Evolutionary conservation across 2,888 invertebrate genomes (phyloP), one percentile per base, ranked within the genome.

Genomic region (Stenodema calcarata): DNA sequence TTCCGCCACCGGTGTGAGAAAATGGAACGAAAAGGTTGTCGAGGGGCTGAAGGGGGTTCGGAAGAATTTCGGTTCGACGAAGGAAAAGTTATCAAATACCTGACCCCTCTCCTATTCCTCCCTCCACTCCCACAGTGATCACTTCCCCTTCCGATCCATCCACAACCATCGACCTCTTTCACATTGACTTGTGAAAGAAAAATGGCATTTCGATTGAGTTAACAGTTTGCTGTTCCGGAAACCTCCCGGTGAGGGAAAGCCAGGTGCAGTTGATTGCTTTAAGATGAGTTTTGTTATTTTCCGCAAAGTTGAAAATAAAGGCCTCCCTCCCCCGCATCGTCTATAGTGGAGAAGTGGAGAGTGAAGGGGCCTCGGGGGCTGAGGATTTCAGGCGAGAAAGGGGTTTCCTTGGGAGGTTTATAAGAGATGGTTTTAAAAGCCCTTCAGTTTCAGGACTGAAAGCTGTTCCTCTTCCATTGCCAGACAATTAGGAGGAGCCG

Each of bases 211-310:
- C 75, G 76, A 86, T 86, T 79, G 86, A 86, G 86, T 86, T 86
- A 86, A 70, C 84, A 84, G 84, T 84, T 84, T 75, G 84, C 28
- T 83, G 62, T 23, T 62, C 23, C 62, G 62, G 23, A 62, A 62
- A 62, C 62, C 62, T 11, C 7, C n/a, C n/a, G 16, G 1, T 12
- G 18, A 3, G n/a, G 50, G 18, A 2, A 27, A 84, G 54, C 35
- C 86, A 86, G 86, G 86, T 86, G 86, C 86, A 86, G 86, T 86
- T 86, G 86, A 86, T 86, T 86, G 86, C 86, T 86, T 86, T 80
- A 86, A 86, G 86, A 86, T 86, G 86, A 86, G 86, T 86, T 86
- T 86, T 78, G 75, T 79, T n/a, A n/a, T n/a, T 35, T 50, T 70
- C 86, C 54, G 69, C 80, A 35, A 75, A 84, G 84, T 84, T 73